phyloP scores from a whole-genome alignment of 2,797 vertebrate genomes.

The Coluber constrictor region DNA sequence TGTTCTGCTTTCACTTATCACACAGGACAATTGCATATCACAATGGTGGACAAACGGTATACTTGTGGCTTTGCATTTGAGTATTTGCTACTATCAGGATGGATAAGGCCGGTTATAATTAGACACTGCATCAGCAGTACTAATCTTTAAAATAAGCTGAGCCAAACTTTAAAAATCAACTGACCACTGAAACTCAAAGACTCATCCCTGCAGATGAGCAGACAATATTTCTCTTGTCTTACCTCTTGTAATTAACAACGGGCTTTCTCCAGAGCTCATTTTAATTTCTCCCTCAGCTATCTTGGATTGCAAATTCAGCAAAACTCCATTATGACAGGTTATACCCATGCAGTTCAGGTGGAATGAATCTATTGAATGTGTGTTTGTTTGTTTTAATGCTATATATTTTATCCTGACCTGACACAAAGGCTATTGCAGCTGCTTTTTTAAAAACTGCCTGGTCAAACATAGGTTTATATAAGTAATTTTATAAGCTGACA shows the following conservation, averaged over 20 bases:
- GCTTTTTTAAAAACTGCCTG: neutral
- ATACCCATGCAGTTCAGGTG: neutral
- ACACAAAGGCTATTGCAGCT: neutral
- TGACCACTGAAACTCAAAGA: neutral
- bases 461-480: neutral
- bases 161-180: neutral
- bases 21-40: neutral
- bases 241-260: neutral
- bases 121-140: neutral
- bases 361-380: neutral
- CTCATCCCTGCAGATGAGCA: neutral
- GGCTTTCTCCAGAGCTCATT: neutral
- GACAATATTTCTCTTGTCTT: neutral
- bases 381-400: neutral
- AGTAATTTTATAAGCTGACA: neutral
- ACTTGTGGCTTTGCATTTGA: neutral
- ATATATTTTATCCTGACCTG: neutral
- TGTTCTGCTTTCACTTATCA: neutral
- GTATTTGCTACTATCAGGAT: neutral
- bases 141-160: neutral
- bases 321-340: neutral
- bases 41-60: neutral
- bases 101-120: neutral
- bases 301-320: neutral
- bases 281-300: neutral